Evolutionary conservation across 2,113 vertebrate species (phyloP).

Genomic region (Microtus pennsylvanicus): DNA sequence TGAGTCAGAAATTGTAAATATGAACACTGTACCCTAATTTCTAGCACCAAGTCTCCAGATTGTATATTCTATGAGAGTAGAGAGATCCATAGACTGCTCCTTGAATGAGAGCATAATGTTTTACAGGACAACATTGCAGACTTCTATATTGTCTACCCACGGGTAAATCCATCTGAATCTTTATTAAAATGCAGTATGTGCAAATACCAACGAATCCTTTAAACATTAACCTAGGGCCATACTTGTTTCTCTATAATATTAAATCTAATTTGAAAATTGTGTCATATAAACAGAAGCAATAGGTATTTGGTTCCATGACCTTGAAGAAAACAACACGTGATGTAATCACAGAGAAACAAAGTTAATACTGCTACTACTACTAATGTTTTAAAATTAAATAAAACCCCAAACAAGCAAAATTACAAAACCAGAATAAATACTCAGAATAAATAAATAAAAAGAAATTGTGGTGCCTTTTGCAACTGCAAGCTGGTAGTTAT

Average conservation of each 20-base stretch:
- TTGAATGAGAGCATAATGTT: background rate
- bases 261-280: background rate
- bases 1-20: conserved; percentile 19
- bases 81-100: background rate
- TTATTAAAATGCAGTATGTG: background rate
- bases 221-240: background rate
- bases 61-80: background rate
- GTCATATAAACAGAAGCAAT: conserved; percentile 12
- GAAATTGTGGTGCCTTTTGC: background rate
- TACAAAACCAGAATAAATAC: background rate
- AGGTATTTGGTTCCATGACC: background rate
- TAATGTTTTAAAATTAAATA: background rate
- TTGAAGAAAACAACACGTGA: background rate
- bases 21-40: background rate
- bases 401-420: background rate
- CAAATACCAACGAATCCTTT: background rate
- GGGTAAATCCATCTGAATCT: background rate
- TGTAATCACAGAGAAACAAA: conserved; percentile 41
- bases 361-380: conserved; percentile 10
- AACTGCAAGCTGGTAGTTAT: background rate
- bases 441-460: background rate
- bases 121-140: background rate
- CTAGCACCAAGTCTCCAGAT: background rate
- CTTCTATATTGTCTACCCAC: background rate
- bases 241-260: conserved; percentile 17